Percentiles rank a stretch among this genome's conserved stretches.
Evolutionary conservation across 2,888 invertebrate genomes (phyloP).

Genomic region (Tipula confusa): DNA sequence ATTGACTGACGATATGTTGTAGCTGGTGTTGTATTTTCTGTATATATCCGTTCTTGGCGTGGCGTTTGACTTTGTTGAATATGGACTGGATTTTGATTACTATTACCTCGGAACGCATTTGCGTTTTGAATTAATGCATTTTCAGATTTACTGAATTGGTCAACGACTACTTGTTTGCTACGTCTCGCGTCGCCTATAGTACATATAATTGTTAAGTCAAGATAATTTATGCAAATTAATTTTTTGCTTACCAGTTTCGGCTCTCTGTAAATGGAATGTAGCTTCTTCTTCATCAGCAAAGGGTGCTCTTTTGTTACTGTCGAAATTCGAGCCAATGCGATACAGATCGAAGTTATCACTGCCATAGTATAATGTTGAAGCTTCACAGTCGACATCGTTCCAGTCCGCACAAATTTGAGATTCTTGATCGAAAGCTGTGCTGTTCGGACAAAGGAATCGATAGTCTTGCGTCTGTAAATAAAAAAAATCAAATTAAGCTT

Average conservation of each 20-base stretch:
- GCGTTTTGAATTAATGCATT: not conserved
- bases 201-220: not conserved
- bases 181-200: slow-evolving; percentile 37
- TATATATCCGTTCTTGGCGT: not conserved
- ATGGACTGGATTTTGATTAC: slow-evolving; percentile 40
- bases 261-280: slow-evolving; percentile 67
- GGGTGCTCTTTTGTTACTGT: slow-evolving; percentile 58
- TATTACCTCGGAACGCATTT: not conserved
- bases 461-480: slow-evolving; percentile 64
- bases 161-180: slow-evolving; percentile 45
- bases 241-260: slow-evolving; percentile 56
- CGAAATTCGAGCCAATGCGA: slow-evolving; percentile 71
- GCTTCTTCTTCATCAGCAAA: slow-evolving; percentile 63
- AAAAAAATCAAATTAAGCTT: too few relatives aligned
- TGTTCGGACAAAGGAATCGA: slow-evolving; percentile 84
- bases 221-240: not conserved
- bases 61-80: slow-evolving; percentile 27
- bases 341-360: slow-evolving; percentile 85
- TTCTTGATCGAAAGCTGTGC: slow-evolving; percentile 87
- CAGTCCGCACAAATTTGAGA: slow-evolving; percentile 89
- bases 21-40: not conserved
- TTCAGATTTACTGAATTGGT: slow-evolving; percentile 45
- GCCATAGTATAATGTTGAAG: slow-evolving; percentile 70
- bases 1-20: not conserved
- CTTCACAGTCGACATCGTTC: slow-evolving; percentile 84